A percentile compares a stretch with the other conserved stretches of the same genome.
Evolutionary conservation across 1,140 invertebrate species (phyloP).

Genomic region (Drosophila athabasca): DNA sequence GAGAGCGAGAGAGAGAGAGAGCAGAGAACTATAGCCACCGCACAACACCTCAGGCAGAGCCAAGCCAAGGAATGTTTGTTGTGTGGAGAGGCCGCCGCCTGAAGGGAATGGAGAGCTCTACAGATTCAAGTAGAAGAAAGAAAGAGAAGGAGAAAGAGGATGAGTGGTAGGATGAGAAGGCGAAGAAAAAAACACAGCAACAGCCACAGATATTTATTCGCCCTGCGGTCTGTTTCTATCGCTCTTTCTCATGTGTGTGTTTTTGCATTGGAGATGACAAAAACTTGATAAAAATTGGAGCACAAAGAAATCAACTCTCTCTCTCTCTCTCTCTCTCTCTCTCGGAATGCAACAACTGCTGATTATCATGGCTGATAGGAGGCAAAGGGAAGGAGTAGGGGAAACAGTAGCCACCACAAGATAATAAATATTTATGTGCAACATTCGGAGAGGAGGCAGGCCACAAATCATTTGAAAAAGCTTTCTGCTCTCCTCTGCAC

Average conservation of each 20-base stretch:
- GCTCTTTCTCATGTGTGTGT: neutral
- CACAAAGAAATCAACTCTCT: conserved; percentile 41
- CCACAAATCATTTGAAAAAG: conserved; percentile 42
- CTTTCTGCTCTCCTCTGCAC: conserved; percentile 1
- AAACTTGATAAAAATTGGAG: conserved; percentile 47
- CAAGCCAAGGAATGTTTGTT: conserved; percentile 28
- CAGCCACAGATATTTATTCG: conserved; percentile 35
- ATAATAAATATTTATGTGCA: conserved; percentile 55
- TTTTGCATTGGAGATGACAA: conserved; percentile 30
- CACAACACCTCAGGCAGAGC: too few relatives aligned
- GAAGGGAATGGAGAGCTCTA: neutral
- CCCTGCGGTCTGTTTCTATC: conserved; percentile 19
- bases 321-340: neutral
- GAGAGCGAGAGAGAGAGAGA: too few relatives aligned
- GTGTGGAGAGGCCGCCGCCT: neutral
- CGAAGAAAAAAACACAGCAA: neutral
- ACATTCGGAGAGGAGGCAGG: conserved; percentile 2
- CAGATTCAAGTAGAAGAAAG: conserved; percentile 4
- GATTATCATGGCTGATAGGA: conserved; percentile 35
- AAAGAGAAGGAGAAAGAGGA: conserved; percentile 7
- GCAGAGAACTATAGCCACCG: too few relatives aligned
- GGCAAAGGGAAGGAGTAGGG: neutral
- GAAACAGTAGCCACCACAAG: neutral
- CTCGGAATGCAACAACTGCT: conserved; percentile 32
- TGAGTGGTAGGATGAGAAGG: too few relatives aligned